A percentile compares a stretch with the other conserved stretches of the same genome.
Evolutionary conservation across 2,113 vertebrate species (phyloP).

Genomic region (Cyanoliseus patagonus): DNA sequence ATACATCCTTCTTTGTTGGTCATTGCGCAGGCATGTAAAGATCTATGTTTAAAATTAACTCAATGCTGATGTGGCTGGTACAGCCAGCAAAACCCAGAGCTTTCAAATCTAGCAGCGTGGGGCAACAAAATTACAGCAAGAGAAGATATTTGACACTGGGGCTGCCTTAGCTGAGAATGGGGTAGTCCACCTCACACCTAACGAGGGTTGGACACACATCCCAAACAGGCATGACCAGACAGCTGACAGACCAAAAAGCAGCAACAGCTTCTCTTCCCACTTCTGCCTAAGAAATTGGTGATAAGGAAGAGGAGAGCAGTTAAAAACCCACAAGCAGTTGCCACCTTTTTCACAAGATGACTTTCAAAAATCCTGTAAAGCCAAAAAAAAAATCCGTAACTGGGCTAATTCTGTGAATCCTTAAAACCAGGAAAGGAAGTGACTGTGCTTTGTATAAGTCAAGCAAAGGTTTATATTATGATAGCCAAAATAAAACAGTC

Average conservation of each 20-base stretch:
- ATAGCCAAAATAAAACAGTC: neutral
- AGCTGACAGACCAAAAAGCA: neutral
- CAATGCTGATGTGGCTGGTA: neutral
- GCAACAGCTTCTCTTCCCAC: neutral
- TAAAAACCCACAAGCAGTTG: neutral
- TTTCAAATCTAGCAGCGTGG: neutral
- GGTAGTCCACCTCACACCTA: neutral
- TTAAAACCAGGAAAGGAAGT: neutral
- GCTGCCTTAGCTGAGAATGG: neutral
- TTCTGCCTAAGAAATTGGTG: neutral
- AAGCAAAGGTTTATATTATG: neutral
- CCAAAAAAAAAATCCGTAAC: neutral
- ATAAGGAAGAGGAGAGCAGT: neutral
- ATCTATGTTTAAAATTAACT: neutral
- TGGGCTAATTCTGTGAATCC: neutral
- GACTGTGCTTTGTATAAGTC: neutral
- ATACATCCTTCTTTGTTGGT: neutral
- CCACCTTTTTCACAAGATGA: neutral
- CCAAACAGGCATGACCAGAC: neutral
- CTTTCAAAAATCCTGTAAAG: neutral
- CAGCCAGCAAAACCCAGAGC: neutral
- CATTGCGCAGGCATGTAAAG: neutral
- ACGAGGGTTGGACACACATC: fast-evolving
- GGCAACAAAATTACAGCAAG: neutral
- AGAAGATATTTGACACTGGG: neutral